Evolutionary conservation across 2,888 invertebrate species (phyloP).

Genomic region (Psylliodes chrysocephalus): DNA sequence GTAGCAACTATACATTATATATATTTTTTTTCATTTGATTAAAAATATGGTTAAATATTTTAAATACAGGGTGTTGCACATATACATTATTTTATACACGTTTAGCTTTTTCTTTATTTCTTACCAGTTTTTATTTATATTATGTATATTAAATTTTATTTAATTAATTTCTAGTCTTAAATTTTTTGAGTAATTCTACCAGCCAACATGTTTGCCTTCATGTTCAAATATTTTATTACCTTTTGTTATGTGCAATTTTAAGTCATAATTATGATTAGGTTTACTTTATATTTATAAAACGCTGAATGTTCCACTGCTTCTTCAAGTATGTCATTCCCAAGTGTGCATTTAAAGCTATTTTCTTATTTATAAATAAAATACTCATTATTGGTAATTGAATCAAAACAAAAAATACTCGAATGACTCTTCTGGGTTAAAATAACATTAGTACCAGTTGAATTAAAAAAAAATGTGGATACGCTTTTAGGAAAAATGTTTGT

Average conservation of each 20-base stretch:
- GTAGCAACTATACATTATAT: too few species aligned
- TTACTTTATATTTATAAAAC: conserved; percentile 32
- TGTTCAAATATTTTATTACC: conserved; percentile 18
- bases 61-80: too few species aligned
- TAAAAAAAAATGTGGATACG: too few species aligned
- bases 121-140: conserved; percentile 3
- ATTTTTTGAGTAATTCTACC: conserved; percentile 11
- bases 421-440: too few species aligned
- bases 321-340: conserved; percentile 8
- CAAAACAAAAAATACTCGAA: too few species aligned
- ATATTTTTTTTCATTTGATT: too few species aligned
- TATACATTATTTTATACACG: too few species aligned
- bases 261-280: conserved; percentile 35
- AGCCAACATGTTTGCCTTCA: conserved; percentile 8
- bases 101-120: not conserved
- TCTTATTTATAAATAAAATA: conserved; percentile 9
- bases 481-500: too few species aligned
- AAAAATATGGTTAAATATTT: too few species aligned
- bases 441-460: too few species aligned
- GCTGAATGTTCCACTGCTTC: conserved; percentile 43
- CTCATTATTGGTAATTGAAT: not conserved
- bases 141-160: conserved; percentile 7
- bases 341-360: conserved; percentile 1
- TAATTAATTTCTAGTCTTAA: conserved; percentile 16
- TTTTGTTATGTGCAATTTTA: conserved; percentile 41